Evolutionary conservation across 2,888 invertebrate species (phyloP), one percentile per base, ranked within the genome.

Genomic region (Camptogramma bilineatum): DNA sequence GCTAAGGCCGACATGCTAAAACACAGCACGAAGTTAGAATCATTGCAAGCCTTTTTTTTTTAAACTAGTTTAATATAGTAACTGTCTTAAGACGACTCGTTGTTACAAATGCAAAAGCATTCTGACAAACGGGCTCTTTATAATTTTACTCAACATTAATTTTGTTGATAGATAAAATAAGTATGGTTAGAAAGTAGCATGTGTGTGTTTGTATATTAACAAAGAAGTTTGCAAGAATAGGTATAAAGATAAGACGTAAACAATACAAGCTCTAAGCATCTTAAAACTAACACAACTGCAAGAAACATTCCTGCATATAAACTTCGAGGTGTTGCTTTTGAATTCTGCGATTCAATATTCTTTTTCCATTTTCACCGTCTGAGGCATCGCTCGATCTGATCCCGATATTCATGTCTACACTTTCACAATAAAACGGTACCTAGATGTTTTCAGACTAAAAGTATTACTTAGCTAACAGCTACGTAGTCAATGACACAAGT

Each of bases 281-380:
- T 47, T 48, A 52, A 50, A 64, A 34, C 28, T 58, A 13, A 56
- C 46, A 46, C 31, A 39, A 44, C 44, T 44, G 17, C 56, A 57
- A 60, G 52, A 53, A 67, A 52, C 46, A 44, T 78, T 81, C 48
- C 39, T 53, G 58, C 50, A 58, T 62, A 82, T 79, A 72, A 78
- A 79, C 77, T 82, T 31, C 54, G 86, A 89, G 81, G 80, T 81
- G 86, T 85, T 85, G 80, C 83, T 85, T 85, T 83, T 51, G 77
- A 82, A 82, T 84, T 85, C 78, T 76, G 81, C 80, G 83, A 86
- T 88, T 86, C 87, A 86, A 88, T 88, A 87, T 88, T 86, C 88
- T 85, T 84, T 88, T 87, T 84, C 84, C 84, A 84, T 87, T 87
- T 85, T 82, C 78, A 81, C 78, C 78, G 81, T 79, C 77, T 79